A percentile compares a stretch with the other conserved stretches of the same genome.
Conservation (phyloP, 2,113 vertebrate species). For the Mirounga angustirostris region DNA sequence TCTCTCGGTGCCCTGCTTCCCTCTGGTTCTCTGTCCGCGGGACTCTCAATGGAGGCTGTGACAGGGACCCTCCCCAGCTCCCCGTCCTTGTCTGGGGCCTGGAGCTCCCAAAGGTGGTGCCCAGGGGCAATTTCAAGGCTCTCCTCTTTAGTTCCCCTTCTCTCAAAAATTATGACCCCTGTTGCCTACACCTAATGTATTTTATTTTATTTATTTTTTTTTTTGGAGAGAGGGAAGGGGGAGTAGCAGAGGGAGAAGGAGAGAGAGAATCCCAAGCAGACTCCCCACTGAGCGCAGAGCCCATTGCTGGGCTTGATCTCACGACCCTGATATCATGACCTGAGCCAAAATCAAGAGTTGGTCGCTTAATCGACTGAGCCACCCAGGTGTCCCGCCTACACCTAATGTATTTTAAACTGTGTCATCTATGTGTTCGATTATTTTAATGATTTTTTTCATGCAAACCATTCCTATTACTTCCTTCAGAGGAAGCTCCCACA, state of each 20-base stretch:
- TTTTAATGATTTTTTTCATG: background rate
- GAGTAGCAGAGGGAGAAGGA: no score
- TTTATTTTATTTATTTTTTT: no score
- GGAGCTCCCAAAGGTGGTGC: no score
- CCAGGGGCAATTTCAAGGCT: background rate
- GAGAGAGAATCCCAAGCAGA: background rate
- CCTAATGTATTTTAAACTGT: background rate
- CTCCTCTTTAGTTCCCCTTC: background rate
- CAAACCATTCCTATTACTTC: background rate
- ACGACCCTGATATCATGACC: background rate
- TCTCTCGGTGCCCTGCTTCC: background rate
- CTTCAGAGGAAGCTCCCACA: background rate
- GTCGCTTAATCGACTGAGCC: background rate
- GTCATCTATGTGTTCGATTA: rapidly evolving
- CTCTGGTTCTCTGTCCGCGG: no score
- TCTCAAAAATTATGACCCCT: background rate
- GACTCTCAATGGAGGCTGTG: rapidly evolving
- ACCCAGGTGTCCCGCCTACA: background rate
- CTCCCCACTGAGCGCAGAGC: background rate
- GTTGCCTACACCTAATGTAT: background rate
- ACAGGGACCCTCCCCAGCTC: rapidly evolving
- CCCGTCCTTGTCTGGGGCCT: rapidly evolving
- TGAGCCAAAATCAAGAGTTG: background rate
- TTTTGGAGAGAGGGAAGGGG: no score
- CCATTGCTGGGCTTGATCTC: background rate